Percentiles rank a stretch among this genome's conserved stretches.
Evolutionary conservation across 2,113 vertebrate genomes (phyloP).

Genomic region (Grallaria varia): DNA sequence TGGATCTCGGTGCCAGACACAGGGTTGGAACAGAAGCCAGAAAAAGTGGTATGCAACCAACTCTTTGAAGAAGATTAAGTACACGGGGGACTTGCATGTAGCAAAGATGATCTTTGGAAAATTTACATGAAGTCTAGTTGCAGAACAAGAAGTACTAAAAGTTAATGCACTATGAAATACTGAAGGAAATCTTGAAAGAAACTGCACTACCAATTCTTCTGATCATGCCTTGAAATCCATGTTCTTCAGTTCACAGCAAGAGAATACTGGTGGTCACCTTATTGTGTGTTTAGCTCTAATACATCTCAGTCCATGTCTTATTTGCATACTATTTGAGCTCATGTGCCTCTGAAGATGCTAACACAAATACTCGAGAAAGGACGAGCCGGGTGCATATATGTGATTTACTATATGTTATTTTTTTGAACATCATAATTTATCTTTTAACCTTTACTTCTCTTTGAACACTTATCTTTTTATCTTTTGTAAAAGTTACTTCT

Average conservation of each 20-base stretch:
- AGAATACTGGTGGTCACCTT: background rate
- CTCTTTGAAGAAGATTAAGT: background rate
- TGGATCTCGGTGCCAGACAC: rapidly evolving
- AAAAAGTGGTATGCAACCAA: background rate
- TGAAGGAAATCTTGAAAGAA: background rate
- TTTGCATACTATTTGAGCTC: background rate
- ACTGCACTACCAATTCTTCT: background rate
- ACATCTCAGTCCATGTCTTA: background rate
- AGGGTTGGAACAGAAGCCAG: background rate
- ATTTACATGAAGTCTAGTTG: background rate
- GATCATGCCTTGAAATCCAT: background rate
- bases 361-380: background rate
- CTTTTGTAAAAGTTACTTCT: background rate
- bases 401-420: background rate
- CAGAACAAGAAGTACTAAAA: background rate
- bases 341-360: background rate
- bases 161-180: background rate
- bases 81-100: background rate
- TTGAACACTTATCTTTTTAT: background rate
- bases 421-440: background rate
- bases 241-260: background rate
- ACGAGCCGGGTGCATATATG: background rate
- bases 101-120: background rate
- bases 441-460: background rate
- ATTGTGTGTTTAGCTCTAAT: background rate